Percentiles rank a stretch among this genome's conserved stretches.
These are phyloP conservation scores for Drosophila borealis DNA, from an alignment of 2,888 invertebrate genomes.

Conservation along the genomic window DNA sequence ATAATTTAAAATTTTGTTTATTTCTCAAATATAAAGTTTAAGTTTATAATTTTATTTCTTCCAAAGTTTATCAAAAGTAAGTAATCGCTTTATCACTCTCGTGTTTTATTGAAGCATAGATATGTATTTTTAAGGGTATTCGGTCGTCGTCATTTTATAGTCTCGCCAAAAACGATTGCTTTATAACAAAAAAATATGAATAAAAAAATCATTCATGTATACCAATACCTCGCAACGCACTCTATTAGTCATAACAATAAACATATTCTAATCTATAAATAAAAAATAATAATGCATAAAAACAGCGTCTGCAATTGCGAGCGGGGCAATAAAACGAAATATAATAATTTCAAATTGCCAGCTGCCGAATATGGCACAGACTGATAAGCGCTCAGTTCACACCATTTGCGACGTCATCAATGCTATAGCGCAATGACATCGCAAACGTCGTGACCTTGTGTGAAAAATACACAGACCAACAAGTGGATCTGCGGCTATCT, in stretches of 20 bases:
- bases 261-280: slow-evolving; percentile 45
- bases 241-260: slow-evolving; percentile 42
- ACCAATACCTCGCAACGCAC: too few relatives aligned
- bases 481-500: slow-evolving; percentile 59
- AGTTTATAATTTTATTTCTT: too few relatives aligned
- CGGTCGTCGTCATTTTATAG: too few relatives aligned
- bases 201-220: too few relatives aligned
- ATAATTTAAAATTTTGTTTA: background rate
- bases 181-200: too few relatives aligned
- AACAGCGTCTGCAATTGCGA: slow-evolving; percentile 25
- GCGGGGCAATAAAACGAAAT: slow-evolving; percentile 27
- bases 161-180: too few relatives aligned
- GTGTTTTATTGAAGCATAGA: too few relatives aligned
- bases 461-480: slow-evolving; percentile 51
- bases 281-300: slow-evolving; percentile 16
- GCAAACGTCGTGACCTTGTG: slow-evolving; percentile 63
- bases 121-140: too few relatives aligned
- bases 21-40: too few relatives aligned
- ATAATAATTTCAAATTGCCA: slow-evolving; percentile 24
- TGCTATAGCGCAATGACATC: slow-evolving; percentile 46
- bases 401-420: slow-evolving; percentile 30
- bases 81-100: too few relatives aligned
- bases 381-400: slow-evolving; percentile 41
- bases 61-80: too few relatives aligned
- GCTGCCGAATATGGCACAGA: slow-evolving; percentile 20